phyloP scores from a whole-genome alignment of 2,888 invertebrate species.

The Hanleya hanleyi region DNA sequence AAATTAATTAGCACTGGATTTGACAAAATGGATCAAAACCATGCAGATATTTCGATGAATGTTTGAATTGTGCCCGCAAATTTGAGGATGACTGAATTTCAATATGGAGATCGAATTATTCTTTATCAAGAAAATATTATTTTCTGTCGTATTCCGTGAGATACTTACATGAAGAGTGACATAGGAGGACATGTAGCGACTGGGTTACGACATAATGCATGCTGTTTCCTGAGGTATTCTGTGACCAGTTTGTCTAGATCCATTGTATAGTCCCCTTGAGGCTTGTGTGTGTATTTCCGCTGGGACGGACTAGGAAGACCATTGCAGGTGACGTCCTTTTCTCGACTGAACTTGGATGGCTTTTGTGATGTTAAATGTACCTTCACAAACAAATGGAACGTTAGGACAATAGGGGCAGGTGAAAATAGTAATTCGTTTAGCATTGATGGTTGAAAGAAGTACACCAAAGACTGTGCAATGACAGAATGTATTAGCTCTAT shows the following conservation, averaged over 20 bases:
- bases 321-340: background rate
- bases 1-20: too few relatives aligned
- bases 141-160: background rate
- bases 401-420: too few relatives aligned
- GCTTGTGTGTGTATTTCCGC: conserved; percentile 12
- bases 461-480: too few relatives aligned
- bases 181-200: conserved; percentile 98
- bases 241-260: conserved; percentile 93
- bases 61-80: too few relatives aligned
- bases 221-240: conserved; percentile 97
- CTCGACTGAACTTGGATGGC: background rate
- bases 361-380: background rate
- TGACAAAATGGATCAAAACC: too few relatives aligned
- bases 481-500: too few relatives aligned
- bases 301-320: conserved; percentile 39
- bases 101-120: too few relatives aligned
- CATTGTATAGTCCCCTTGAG: conserved; percentile 42
- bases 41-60: too few relatives aligned
- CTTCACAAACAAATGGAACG: background rate
- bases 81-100: too few relatives aligned
- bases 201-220: conserved; percentile 97
- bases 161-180: conserved; percentile 84
- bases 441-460: too few relatives aligned
- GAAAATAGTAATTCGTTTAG: too few relatives aligned
- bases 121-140: too few relatives aligned